Percentiles rank a stretch among this genome's conserved stretches.
These are phyloP conservation scores for Ramphastos sulfuratus DNA, from an alignment of 2,113 vertebrate species.

Conservation along the genomic window DNA sequence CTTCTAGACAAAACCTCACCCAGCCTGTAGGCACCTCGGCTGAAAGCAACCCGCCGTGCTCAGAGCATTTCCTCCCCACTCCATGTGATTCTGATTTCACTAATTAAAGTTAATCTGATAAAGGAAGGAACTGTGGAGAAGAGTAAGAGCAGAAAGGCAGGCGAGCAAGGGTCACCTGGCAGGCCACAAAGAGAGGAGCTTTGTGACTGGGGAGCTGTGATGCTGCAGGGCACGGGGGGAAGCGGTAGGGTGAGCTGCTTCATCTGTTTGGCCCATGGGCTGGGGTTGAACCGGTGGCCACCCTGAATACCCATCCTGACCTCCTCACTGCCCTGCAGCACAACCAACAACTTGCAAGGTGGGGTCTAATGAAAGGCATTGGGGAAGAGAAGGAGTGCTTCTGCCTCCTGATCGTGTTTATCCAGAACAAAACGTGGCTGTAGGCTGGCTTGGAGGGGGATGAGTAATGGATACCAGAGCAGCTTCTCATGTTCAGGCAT, in stretches of 20 bases:
- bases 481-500: neutral
- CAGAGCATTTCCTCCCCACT: neutral
- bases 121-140: conserved; percentile 69
- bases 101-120: conserved; percentile 80
- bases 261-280: conserved; percentile 47
- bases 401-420: neutral
- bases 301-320: neutral
- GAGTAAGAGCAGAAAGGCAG: conserved; percentile 39
- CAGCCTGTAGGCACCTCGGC: neutral
- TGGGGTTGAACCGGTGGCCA: neutral
- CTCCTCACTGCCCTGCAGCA: conserved; percentile 11
- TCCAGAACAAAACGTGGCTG: neutral
- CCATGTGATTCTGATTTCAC: conserved; percentile 78
- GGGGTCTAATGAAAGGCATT: conserved; percentile 51
- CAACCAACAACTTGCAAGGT: neutral
- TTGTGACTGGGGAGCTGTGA: conserved; percentile 6
- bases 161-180: conserved; percentile 38
- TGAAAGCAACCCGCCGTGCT: neutral
- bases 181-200: conserved; percentile 1
- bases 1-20: neutral
- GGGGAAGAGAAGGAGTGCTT: neutral
- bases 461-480: conserved; percentile 42
- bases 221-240: neutral
- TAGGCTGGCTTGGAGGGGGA: neutral
- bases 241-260: neutral